Base-by-base conservation (phyloP, 2,113 vertebrate genomes). In the Mohoua ochrocephala region DNA sequence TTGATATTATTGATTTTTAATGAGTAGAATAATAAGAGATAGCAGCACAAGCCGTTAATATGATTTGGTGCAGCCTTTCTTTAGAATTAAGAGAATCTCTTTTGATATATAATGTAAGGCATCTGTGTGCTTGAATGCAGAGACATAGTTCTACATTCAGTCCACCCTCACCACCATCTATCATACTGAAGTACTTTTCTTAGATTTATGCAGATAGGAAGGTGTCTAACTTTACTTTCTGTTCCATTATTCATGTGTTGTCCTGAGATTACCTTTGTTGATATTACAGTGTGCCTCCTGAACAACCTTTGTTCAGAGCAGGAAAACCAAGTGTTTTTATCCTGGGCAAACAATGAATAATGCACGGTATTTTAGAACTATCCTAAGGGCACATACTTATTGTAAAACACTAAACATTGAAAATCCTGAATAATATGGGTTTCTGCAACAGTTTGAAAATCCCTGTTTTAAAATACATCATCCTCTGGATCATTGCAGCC, bases 211-310 rank as follows among this genome's bases (percentile, higher is more conserved):
- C 64, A 83, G 61, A 78, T 71, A 87, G 65, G 56, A 91, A 88
- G 60, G 74, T 95, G 69, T 64, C 85, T 94, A 82, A 83, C 83
- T 96, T 96, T 94, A 73, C 80, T 95, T 87, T 95, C 77, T 78
- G 49, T 76, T 95, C 78, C 83, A 95, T 96, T 95, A 95, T 96
- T 97, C 83, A 92, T 88, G 57, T 53, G 35, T 69, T 92, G 83
- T 91, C 94, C 94, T 90, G 73, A 85, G 76, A 79, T 84, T 84
- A 92, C 90, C 93, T 89, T 67, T 91, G 65, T 33, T 71, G 91
- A 49, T 84, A 65, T 42, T 86, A 20, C 30, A 71, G 33, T 42
- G 53, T 86, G 49, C 45, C 56, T 95, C 23, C 79, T 86, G 78
- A 92, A 39, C 42, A 93, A 70, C 52, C 68, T 94, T 95, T 82